These are phyloP conservation scores for Pachliopta kotzebuea DNA, from an alignment of 2,888 invertebrate genomes.

Conservation along the genomic window DNA sequence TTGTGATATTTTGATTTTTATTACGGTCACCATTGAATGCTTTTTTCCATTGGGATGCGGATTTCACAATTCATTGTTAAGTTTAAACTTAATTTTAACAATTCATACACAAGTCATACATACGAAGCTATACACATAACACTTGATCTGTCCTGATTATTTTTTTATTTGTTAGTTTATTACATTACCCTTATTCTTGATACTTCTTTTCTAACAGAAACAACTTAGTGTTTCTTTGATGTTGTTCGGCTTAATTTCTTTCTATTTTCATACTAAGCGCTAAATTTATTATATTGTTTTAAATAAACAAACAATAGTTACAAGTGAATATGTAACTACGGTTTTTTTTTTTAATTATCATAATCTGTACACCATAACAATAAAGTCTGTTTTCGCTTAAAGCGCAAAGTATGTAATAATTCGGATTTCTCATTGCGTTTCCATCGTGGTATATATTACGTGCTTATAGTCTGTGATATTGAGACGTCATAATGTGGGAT, in stretches of 20 bases:
- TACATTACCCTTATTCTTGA: constrained; percentile 16
- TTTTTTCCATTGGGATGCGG: constrained; percentile 10
- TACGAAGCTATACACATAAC: constrained; percentile 15
- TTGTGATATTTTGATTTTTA: not conserved
- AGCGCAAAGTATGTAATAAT: not conserved
- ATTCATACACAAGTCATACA: constrained; percentile 10
- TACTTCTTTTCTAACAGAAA: constrained; percentile 7
- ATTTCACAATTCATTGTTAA: constrained; percentile 1
- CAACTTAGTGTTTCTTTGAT: constrained; percentile 17
- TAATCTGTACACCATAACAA: too few relatives aligned
- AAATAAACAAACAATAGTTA: too few relatives aligned
- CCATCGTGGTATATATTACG: not conserved
- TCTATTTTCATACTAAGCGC: not conserved
- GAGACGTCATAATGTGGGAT: constrained; percentile 1
- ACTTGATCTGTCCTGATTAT: constrained; percentile 2
- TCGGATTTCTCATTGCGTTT: not conserved
- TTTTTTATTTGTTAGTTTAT: constrained; percentile 14
- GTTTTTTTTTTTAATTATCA: not conserved
- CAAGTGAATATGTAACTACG: not conserved
- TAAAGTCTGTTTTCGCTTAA: not conserved
- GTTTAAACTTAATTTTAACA: not conserved
- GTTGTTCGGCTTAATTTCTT: constrained; percentile 20
- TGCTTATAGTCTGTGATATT: constrained; percentile 4
- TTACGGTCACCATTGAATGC: not conserved
- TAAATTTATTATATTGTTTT: too few relatives aligned